Evolutionary conservation across 2,113 vertebrate genomes (phyloP).

Genomic region (Vulpes ferrilata): DNA sequence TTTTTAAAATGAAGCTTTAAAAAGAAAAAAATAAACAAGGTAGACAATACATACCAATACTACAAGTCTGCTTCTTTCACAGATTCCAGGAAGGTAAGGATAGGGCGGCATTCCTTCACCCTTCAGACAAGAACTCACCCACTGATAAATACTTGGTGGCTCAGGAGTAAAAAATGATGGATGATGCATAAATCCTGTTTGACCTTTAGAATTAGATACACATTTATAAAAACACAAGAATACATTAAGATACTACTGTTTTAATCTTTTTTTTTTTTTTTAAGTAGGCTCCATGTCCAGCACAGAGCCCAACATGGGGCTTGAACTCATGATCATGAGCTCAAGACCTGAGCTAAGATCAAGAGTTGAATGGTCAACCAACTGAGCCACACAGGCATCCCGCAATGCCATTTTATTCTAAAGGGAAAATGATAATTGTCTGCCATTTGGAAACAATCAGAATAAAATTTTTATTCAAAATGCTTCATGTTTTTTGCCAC

Average conservation of each 20-base stretch:
- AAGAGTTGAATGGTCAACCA: neutral
- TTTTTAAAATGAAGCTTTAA: neutral
- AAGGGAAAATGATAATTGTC: neutral
- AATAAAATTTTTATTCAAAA: constrained; percentile 45
- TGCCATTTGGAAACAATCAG: neutral
- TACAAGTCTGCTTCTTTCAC: constrained; percentile 95
- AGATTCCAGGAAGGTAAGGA: constrained; percentile 95
- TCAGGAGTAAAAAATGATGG: constrained; percentile 93
- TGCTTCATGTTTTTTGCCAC: neutral
- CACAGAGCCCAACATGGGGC: neutral
- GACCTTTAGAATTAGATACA: constrained; percentile 86
- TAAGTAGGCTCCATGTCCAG: neutral
- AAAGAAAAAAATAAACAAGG: neutral
- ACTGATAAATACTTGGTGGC: constrained; percentile 95
- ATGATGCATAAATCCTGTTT: constrained; percentile 93
- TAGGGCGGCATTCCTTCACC: constrained; percentile 91
- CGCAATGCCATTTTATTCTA: neutral
- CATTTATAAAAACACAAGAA: constrained; percentile 19
- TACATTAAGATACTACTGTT: neutral
- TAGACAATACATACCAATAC: constrained; percentile 91
- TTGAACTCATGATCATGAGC: neutral
- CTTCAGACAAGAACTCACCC: constrained; percentile 95
- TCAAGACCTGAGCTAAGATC: neutral
- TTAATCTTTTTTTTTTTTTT: neutral
- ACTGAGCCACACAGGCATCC: neutral